phyloP scores from a whole-genome alignment of 53 echinoderm and acorn worm genomes.

The Holothuria scabra region DNA sequence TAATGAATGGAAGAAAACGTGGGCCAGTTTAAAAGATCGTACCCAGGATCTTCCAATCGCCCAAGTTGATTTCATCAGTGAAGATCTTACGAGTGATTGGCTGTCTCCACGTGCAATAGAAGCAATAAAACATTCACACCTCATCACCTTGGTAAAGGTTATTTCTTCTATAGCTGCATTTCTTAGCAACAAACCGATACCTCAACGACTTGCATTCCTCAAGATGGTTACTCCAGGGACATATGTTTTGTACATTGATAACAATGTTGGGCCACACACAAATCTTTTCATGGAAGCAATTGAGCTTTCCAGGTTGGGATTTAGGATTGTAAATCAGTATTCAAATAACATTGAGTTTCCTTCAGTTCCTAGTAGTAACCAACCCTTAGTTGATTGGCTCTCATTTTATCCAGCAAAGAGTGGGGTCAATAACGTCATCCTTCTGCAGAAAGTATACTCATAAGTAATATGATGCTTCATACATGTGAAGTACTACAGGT shows the following conservation, averaged over 20 bases:
- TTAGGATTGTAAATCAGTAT: not conserved
- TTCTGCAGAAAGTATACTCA: not conserved
- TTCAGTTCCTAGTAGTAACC: not conserved
- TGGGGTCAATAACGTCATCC: conserved; percentile 3
- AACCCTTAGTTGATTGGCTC: conserved; percentile 15
- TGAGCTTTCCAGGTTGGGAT: not conserved
- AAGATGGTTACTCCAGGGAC: not conserved
- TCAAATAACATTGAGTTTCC: not conserved
- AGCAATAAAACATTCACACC: not conserved
- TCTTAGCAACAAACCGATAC: not conserved
- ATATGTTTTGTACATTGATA: conserved; percentile 38
- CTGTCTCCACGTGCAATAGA: not conserved
- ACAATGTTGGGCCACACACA: conserved; percentile 10
- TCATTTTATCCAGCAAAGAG: conserved; percentile 37
- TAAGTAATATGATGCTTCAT: not conserved
- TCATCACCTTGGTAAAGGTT: conserved; percentile 30
- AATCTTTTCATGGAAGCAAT: conserved; percentile 11
- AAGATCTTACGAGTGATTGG: not conserved
- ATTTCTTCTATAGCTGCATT: conserved; percentile 15
- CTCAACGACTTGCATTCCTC: conserved; percentile 17
- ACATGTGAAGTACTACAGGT: too few species aligned
- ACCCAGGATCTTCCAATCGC: not conserved
- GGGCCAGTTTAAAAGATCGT: conserved; percentile 12
- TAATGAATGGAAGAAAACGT: conserved; percentile 9
- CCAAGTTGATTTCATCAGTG: not conserved